Conservation (phyloP, 2,113 vertebrate species). For the Galeopterus variegatus region DNA sequence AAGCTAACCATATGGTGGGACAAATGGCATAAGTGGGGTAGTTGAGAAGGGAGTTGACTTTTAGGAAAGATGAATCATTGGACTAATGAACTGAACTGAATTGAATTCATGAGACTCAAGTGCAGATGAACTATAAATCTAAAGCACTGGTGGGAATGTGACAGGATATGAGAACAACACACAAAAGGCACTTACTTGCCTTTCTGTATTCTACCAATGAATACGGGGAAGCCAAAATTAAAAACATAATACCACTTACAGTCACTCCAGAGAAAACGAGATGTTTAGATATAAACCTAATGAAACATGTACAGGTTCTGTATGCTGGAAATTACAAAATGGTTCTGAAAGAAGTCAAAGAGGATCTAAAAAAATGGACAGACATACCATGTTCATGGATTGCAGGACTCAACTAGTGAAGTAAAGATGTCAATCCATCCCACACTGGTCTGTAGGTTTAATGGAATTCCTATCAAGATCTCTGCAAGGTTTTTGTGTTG, state of each 20-base stretch:
- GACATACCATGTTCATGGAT: not conserved
- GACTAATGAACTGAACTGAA: not conserved
- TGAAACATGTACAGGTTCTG: not conserved
- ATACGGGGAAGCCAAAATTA: not conserved
- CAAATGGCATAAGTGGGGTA: not conserved
- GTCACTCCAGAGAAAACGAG: not conserved
- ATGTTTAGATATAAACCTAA: not conserved
- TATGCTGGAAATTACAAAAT: not conserved
- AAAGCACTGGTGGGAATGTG: not conserved
- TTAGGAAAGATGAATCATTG: not conserved
- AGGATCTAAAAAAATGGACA: not conserved
- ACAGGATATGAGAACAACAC: not conserved
- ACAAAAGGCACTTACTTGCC: not conserved
- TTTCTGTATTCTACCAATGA: not conserved
- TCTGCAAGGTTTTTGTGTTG: not conserved
- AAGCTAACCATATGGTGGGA: not conserved
- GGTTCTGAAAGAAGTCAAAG: not conserved
- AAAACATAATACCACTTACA: not conserved
- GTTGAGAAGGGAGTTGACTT: not conserved
- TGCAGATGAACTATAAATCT: not conserved
- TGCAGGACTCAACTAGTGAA: not conserved
- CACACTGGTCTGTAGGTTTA: not conserved
- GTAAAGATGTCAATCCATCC: not conserved
- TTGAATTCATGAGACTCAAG: not conserved
- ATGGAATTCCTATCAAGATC: not conserved